Evolutionary conservation across 2,113 vertebrate species (phyloP), one percentile per base, ranked within the genome.

Genomic region (Neofelis nebulosa): DNA sequence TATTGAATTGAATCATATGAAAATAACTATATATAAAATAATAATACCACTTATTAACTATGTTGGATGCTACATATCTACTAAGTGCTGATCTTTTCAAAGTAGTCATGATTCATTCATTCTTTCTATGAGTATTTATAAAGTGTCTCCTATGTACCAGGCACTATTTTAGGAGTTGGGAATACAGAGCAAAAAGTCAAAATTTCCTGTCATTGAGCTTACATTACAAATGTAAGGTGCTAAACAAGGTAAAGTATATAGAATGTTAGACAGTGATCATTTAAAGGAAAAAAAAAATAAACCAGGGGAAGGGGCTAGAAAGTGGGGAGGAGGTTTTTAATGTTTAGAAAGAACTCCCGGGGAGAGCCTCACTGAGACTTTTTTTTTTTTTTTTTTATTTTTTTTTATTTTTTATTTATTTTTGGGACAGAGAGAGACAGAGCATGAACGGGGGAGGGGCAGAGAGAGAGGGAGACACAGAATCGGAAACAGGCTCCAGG

Each of bases 81-180:
- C 81, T 84, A 95, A 63, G 25, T 45, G 41, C 13, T n/a, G 19
- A 69, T 84, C 29, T 21, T 95, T 96, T 68, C 63, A 63, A 55
- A 81, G 65, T 74, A 68, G 61, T 71, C 18, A 27, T 52, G 33
- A 93, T 74, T 89, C 36, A 76, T 74, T 96, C 36, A 76, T 86
- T 89, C 16, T 94, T 90, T 52, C 38, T 87, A 52, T 61, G 85
- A 50, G 87, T 95, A 66, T 92, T 82, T 95, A 57, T n/a, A 18
- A 50, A 57, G 16, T 41, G 6, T 76, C 29, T 89, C n/a, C 23
- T 48, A 14, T 38, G 63, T 83, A 52, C 61, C 48, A 86, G 45
- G 33, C 45, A 29, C n/a, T 94, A 50, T 84, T 83, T 76, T 31
- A 71, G 38, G 80, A 87, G 14, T 86, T 81, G 66, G 18, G 52